A percentile compares a stretch with the other conserved stretches of the same genome.
Conservation (phyloP, 2,888 invertebrate genomes). For the Melolontha melolontha region DNA sequence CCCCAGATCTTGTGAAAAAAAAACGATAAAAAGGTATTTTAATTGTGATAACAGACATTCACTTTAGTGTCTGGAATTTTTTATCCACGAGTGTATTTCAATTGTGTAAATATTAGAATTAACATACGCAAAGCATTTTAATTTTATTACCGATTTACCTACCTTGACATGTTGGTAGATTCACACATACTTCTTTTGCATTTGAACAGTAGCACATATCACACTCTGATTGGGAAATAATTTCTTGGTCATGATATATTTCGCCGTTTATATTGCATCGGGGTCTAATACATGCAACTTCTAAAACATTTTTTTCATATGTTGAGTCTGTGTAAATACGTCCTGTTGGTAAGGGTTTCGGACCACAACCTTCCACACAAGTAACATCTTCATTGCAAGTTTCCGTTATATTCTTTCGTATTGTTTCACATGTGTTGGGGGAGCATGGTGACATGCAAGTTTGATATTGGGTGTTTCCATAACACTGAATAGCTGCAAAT, state of each 20-base stretch:
- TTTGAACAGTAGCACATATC: slow-evolving; percentile 2
- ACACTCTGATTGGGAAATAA: background rate
- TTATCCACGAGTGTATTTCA: no score
- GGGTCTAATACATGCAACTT: background rate
- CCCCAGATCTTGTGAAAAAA: no score
- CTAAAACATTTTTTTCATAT: background rate
- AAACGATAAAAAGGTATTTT: no score
- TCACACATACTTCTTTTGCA: no score
- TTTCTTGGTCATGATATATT: slow-evolving; percentile 3
- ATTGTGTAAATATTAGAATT: no score
- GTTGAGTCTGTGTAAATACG: slow-evolving; percentile 3
- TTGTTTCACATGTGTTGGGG: slow-evolving; percentile 18
- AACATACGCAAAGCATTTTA: no score
- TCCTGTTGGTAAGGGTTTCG: background rate
- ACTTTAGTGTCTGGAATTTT: no score
- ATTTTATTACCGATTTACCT: no score
- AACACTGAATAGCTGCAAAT: slow-evolving; percentile 16
- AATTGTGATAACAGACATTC: no score
- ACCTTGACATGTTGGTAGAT: no score
- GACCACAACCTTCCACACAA: slow-evolving; percentile 19
- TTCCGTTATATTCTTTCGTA: background rate
- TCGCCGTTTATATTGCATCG: slow-evolving; percentile 1
- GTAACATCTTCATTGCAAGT: slow-evolving; percentile 11
- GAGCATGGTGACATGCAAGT: slow-evolving; percentile 12
- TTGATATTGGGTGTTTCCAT: slow-evolving; percentile 8